phyloP scores from a whole-genome alignment of 2,888 invertebrate genomes.

The Hemicrepidius hirtus region DNA sequence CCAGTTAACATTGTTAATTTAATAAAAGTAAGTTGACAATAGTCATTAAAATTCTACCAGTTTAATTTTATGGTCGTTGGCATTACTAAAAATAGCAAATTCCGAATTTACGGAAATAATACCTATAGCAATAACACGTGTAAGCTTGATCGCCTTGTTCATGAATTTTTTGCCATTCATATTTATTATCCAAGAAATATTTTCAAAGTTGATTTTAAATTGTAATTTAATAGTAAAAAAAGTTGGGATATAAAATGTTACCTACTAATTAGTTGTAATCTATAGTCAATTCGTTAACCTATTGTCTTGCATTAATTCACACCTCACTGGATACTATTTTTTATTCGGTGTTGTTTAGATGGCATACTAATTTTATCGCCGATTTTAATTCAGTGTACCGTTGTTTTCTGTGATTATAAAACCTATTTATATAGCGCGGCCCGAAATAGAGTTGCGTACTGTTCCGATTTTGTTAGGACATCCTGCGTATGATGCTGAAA shows the following conservation, averaged over 20 bases:
- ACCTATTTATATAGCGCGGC: constrained; percentile 20
- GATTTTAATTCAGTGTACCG: constrained; percentile 23
- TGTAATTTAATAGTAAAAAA: too few relatives aligned
- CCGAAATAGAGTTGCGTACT: neutral
- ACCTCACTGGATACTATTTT: constrained; percentile 1
- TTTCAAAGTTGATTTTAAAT: too few relatives aligned
- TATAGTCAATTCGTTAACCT: neutral
- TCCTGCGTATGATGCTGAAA: too few relatives aligned
- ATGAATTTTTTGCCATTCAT: neutral
- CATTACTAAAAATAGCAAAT: constrained; percentile 15
- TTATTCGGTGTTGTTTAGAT: neutral
- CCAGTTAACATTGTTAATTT: constrained; percentile 8
- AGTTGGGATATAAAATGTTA: too few relatives aligned
- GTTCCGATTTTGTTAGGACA: neutral
- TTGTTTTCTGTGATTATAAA: constrained; percentile 29
- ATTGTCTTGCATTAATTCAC: neutral
- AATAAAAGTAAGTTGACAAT: constrained; percentile 6
- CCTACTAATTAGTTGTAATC: neutral
- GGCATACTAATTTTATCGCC: constrained; percentile 3
- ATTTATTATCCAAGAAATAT: neutral
- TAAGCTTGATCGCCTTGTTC: constrained; percentile 35
- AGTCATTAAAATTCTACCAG: constrained; percentile 14
- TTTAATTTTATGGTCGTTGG: constrained; percentile 9
- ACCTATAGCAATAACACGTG: constrained; percentile 26
- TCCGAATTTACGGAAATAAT: constrained; percentile 20